phyloP scores from a whole-genome alignment of 2,888 invertebrate species.

The Stenodera caucasica region DNA sequence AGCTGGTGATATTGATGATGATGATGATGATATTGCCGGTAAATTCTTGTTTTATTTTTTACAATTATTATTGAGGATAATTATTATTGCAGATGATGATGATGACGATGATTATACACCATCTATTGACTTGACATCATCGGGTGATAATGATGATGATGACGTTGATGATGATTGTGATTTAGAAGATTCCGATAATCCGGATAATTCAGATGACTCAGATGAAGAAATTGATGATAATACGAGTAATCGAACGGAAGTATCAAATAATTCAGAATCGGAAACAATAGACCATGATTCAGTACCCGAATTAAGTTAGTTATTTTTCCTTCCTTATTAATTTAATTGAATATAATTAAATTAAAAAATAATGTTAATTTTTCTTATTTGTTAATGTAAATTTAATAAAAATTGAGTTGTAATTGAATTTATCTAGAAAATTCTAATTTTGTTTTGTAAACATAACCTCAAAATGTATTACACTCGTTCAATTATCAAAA shows the following conservation, averaged over 20 bases:
- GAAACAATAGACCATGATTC: neutral
- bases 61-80: neutral
- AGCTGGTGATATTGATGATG: slow-evolving; percentile 5
- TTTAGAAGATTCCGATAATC: too few relatives aligned
- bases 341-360: neutral
- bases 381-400: neutral
- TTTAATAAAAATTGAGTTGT: too few relatives aligned
- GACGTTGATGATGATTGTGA: slow-evolving; percentile 7
- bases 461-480: too few relatives aligned
- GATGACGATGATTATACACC: slow-evolving; percentile 13
- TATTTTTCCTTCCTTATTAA: neutral
- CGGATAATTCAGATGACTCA: too few relatives aligned
- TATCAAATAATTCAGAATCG: neutral
- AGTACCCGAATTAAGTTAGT: neutral
- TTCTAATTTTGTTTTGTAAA: too few relatives aligned
- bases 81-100: slow-evolving; percentile 10
- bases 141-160: slow-evolving; percentile 14
- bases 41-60: neutral
- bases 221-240: neutral
- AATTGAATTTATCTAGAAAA: too few relatives aligned
- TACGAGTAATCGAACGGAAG: too few relatives aligned
- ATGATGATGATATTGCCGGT: slow-evolving; percentile 8
- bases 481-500: too few relatives aligned
- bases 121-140: neutral
- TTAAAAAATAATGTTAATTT: neutral